Percentiles rank a stretch among this genome's conserved stretches.
phyloP scores from a whole-genome alignment of 2,113 vertebrate genomes.

The Epinephelus lanceolatus region DNA sequence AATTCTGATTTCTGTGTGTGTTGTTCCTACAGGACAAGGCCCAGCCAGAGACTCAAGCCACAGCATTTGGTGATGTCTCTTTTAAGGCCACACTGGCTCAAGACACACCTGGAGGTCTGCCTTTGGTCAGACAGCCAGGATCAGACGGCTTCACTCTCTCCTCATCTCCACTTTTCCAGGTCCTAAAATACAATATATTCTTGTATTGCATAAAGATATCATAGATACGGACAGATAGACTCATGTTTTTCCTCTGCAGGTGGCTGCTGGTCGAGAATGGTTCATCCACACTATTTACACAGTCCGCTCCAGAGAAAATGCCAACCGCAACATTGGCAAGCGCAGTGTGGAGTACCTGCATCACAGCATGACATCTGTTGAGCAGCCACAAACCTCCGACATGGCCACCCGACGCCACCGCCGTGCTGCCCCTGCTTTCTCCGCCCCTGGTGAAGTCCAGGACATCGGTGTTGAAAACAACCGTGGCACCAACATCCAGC shows the following conservation, averaged over 20 bases:
- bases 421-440: slow-evolving; percentile 66
- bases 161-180: slow-evolving; percentile 85
- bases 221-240: neutral
- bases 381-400: slow-evolving; percentile 22
- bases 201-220: neutral
- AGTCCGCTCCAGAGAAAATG: slow-evolving; percentile 76
- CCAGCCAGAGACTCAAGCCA: slow-evolving; percentile 84
- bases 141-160: slow-evolving; percentile 83
- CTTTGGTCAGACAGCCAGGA: slow-evolving; percentile 79
- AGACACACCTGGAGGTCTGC: slow-evolving; percentile 75
- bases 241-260: slow-evolving; percentile 62
- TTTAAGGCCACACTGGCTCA: slow-evolving; percentile 81
- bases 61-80: slow-evolving; percentile 79
- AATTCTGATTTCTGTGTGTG: slow-evolving; percentile 22
- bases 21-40: slow-evolving; percentile 83
- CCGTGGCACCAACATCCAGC: slow-evolving; percentile 85
- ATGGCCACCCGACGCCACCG: slow-evolving; percentile 21
- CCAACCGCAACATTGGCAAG: slow-evolving; percentile 80
- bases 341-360: slow-evolving; percentile 80
- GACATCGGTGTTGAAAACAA: slow-evolving; percentile 79
- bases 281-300: slow-evolving; percentile 84
- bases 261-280: slow-evolving; percentile 83
- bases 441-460: slow-evolving; percentile 33
- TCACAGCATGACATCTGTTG: slow-evolving; percentile 57
- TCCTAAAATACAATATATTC: slow-evolving; percentile 15